Evolutionary conservation across 2,797 vertebrate genomes (phyloP), one percentile per base, ranked within the genome.

Genomic region (Cirrhinus mrigala): DNA sequence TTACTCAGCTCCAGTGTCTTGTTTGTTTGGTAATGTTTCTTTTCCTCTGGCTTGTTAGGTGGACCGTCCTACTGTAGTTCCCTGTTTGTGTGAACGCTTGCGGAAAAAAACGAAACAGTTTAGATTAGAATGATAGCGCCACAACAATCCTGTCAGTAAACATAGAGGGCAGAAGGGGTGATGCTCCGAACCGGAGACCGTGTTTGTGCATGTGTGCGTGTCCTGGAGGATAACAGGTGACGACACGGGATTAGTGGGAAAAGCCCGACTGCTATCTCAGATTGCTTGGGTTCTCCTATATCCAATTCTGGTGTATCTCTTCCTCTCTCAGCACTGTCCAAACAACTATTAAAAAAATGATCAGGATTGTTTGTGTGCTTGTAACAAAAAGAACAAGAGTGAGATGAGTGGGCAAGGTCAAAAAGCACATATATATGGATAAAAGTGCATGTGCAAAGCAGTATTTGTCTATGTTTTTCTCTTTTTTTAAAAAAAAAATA

Each of bases 71-170:
- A 11, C 48, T 77, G 62, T 84, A 78, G 74, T 62, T 73, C 44
- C 68, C 79, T 54, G 62, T 76, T 88, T 92, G 85, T 92, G 89
- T 84, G 89, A 89, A 89, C 78, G 40, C 89, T 88, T 89, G 84
- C 85, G 83, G 86, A 87, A 87, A 87, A 85, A 87, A 89, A 68
- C 87, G 79, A 58, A 70, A n/a, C 91, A 91, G 90, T 93, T 92
- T 88, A 16, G 90, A 92, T 94, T 54, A 11, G 80, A 68, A 9
- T 81, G 91, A 93, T 94, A 93, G 92, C 83, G 85, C 82, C 74
- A 82, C 74, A 37, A 56, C 89, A 90, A 44, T 85, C 89, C 88
- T 87, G 81, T 9, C 74, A 89, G 87, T 85, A 77, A 90, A 89
- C 85, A 83, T 11, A 69, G 56, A 76, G 76, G 66, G 71, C 46